Base-by-base conservation (phyloP, 2,113 vertebrate species). In the Centropus bengalensis region DNA sequence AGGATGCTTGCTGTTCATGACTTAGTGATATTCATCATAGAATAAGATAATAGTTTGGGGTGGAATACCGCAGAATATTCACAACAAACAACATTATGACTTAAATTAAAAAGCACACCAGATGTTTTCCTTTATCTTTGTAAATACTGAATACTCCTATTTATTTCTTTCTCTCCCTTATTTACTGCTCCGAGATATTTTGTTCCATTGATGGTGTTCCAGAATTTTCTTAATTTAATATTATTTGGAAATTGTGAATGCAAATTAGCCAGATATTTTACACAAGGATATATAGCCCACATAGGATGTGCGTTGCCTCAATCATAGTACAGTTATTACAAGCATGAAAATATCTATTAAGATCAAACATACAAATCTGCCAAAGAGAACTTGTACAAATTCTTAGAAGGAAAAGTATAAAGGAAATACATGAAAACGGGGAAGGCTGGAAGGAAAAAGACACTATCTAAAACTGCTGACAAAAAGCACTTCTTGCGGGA, bases 381-480 rank as follows among this genome's bases (percentile, higher is more conserved):
- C 23, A 51, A 85, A 91, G 63, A 78, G 20, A 92, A 69, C 14
- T 89, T 64, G 10, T n/a, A 80, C 14, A 89, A 59, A 93, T 93
- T 84, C 38, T 84, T 86, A 30, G 24, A n/a, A 76, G 13, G 27
- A 13, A 79, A 89, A 83, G 16, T 78, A 91, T 68, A 88, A 93
- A 94, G 27, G 58, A 91, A 96, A 69, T 67, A 45, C 14, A 83
- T 23, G 23, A 91, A 86, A n/a, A 59, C 79, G 90, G 75, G 28
- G 2, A 70, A 8, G 18, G 44, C 45, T 90, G 75, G 71, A 45
- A 44, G 82, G 86, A 92, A 85, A 40, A 36, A 94, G 30, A 13
- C 52, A 77, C 27, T 63, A 66, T 60, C 30, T 90, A 76, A 94
- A 97, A 89, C 59, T 64, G 85, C 77, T 96, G 91, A 96, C 77